phyloP scores from a whole-genome alignment of 2,113 vertebrate species.

The Cheilinus undulatus region DNA sequence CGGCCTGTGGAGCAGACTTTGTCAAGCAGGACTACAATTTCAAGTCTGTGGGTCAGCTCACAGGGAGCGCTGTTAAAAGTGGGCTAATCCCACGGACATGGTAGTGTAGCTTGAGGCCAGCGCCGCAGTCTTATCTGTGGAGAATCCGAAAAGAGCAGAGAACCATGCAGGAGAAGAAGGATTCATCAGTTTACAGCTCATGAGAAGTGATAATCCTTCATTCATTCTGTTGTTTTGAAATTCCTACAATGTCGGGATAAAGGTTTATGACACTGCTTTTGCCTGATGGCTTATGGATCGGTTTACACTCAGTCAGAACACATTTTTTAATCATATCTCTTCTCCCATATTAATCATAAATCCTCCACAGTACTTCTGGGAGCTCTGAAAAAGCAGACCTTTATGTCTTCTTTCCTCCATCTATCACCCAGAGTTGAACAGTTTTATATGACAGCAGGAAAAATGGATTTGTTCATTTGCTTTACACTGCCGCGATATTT shows the following conservation, averaged over 20 bases:
- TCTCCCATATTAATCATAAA: constrained; percentile 22
- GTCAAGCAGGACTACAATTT: constrained; percentile 48
- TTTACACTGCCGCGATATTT: constrained; percentile 44
- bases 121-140: constrained; percentile 22
- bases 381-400: constrained; percentile 17
- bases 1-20: constrained; percentile 24
- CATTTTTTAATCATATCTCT: constrained; percentile 38
- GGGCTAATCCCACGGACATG: constrained; percentile 54
- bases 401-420: constrained; percentile 31
- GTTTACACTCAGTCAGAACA: constrained; percentile 16
- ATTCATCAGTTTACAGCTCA: constrained; percentile 16
- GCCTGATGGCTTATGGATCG: constrained; percentile 14
- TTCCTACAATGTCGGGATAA: constrained; percentile 12
- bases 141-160: constrained; percentile 6
- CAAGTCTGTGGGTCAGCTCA: constrained; percentile 50
- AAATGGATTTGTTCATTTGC: constrained; percentile 56
- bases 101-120: constrained; percentile 17
- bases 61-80: constrained; percentile 49
- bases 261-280: constrained; percentile 18
- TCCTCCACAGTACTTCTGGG: not conserved
- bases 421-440: constrained; percentile 23
- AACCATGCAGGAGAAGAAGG: constrained; percentile 2
- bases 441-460: constrained; percentile 47
- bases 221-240: constrained; percentile 15
- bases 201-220: constrained; percentile 21